These are phyloP conservation scores for Typhlomys cinereus DNA, from an alignment of 2,113 vertebrate genomes.

Conservation along the genomic window DNA sequence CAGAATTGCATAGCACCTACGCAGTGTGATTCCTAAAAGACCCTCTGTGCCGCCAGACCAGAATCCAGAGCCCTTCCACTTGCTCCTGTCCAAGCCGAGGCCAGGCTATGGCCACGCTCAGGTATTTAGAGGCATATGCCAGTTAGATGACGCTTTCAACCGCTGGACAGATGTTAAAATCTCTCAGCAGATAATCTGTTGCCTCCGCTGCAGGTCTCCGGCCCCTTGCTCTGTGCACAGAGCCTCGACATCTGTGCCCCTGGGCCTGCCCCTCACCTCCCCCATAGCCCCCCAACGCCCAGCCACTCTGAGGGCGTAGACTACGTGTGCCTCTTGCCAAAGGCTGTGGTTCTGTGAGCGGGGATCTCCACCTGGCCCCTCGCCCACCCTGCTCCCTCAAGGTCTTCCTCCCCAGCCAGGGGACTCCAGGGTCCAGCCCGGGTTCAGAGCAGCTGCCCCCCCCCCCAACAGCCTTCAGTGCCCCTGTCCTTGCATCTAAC, in stretches of 20 bases:
- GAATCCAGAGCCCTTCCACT: background rate
- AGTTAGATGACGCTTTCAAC: background rate
- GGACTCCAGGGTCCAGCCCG: background rate
- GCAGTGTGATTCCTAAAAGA: background rate
- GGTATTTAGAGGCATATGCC: background rate
- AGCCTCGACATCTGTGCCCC: background rate
- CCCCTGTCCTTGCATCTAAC: background rate
- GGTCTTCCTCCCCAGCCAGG: background rate
- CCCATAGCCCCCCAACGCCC: background rate
- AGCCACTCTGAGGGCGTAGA: background rate
- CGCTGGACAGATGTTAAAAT: fast-evolving
- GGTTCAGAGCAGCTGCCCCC: background rate
- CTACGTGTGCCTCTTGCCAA: background rate
- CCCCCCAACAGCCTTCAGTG: background rate
- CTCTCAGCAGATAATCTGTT: background rate
- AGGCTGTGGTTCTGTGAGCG: background rate
- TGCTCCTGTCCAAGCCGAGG: background rate
- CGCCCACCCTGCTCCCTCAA: background rate
- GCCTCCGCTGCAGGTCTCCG: too few relatives aligned
- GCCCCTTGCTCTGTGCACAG: background rate
- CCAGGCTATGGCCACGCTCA: background rate
- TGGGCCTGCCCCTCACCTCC: background rate
- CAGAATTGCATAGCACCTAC: background rate
- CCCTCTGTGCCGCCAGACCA: too few relatives aligned
- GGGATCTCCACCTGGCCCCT: background rate